Evolutionary conservation across 2,797 vertebrate species (phyloP).

Genomic region (Helostoma temminkii): DNA sequence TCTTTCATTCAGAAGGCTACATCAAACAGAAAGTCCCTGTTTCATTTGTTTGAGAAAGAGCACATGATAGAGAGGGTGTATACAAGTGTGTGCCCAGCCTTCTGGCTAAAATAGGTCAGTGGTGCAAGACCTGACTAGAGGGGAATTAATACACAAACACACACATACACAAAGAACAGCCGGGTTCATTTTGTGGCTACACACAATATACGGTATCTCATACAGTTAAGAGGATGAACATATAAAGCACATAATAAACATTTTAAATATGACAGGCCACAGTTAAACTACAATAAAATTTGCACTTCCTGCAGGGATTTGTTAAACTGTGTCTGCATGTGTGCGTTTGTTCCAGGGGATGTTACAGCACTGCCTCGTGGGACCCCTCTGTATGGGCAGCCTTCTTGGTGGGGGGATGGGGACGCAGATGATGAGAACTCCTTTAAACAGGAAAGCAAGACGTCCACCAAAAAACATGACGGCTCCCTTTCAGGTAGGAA

Average conservation of each 20-base stretch:
- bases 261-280: neutral
- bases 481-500: conserved; percentile 84
- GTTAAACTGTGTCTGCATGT: conserved; percentile 31
- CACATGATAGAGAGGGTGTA: neutral
- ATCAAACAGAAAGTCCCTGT: conserved; percentile 40
- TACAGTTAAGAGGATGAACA: neutral
- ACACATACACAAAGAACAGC: conserved; percentile 43
- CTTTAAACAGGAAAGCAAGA: conserved; percentile 90
- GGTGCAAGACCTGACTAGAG: conserved; percentile 39
- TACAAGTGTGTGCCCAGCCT: conserved; percentile 22
- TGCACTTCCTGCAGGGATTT: conserved; percentile 10
- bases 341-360: conserved; percentile 78
- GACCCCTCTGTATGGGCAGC: conserved; percentile 96
- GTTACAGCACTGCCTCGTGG: conserved; percentile 91
- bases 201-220: conserved; percentile 23
- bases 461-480: conserved; percentile 88
- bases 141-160: conserved; percentile 42
- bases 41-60: conserved; percentile 9
- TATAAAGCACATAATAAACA: conserved; percentile 15
- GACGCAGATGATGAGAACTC: conserved; percentile 94
- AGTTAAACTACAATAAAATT: neutral
- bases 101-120: conserved; percentile 68
- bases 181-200: conserved; percentile 44
- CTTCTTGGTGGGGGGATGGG: conserved; percentile 98
- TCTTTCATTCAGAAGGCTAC: conserved; percentile 20